Base-by-base conservation (phyloP, 2,113 vertebrate genomes). In the Copsychus sechellarum region DNA sequence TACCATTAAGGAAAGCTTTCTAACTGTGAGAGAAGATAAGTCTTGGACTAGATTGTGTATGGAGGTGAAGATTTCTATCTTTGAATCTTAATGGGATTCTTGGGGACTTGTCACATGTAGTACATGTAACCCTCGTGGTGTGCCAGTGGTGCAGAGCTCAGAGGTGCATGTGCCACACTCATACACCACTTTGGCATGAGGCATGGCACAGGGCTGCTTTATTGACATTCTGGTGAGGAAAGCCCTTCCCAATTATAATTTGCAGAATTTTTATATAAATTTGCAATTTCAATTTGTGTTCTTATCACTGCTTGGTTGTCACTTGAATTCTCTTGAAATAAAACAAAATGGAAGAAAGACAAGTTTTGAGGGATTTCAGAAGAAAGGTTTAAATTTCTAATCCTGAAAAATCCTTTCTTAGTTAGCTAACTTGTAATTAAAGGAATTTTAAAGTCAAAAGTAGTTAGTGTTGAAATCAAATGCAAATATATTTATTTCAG, bases 1-100 rank as follows among this genome's bases (percentile, higher is more conserved):
- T 73, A 90, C 70, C 53, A 28, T 71, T 91, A 90, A 86, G 82
- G 69, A 74, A 92, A 90, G 13, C 34, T 78, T 86, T 86, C n/a
- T 74, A 54, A 69, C 64, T 78, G n/a, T 5, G 23, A 54, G 26
- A 81, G 34, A 31, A 94, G 64, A 73, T 47, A 84, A 90, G 60
- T 47, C 28, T 17, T 66, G 54, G 26, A 77, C 42, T 66, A 43
- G 36, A 38, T 29, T n/a, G 22, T 28, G 28, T 31, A 16, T 15
- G 34, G 58, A 92, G 29, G 34, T 34, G 64, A 92, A 72, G 62
- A 72, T 36, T 73, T 62, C 29, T 66, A 2, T 42, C 42, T 83
- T 60, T 45, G 28, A 90, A 58, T 60, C 77, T 54, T 56, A n/a
- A 14, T 70, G 34, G 16, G 40, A 61, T 95, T 77, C 58, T 7